phyloP scores from a whole-genome alignment of 2,888 invertebrate genomes.

The Standfussiana lucernea region DNA sequence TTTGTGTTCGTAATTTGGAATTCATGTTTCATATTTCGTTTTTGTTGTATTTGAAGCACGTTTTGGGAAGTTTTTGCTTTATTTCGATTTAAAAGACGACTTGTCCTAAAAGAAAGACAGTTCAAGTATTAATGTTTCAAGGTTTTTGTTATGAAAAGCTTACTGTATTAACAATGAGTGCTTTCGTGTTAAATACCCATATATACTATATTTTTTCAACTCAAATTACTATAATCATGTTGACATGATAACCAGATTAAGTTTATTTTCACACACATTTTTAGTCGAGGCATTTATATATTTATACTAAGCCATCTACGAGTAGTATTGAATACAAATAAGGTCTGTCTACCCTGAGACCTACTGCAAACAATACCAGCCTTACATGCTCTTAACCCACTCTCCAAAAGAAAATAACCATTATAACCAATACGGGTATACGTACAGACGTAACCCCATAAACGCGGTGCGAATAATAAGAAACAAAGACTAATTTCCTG shows the following conservation, averaged over 20 bases:
- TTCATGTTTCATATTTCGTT: background rate
- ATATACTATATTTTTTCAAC: no score
- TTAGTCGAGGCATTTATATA: background rate
- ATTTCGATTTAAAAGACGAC: background rate
- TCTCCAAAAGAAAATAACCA: background rate
- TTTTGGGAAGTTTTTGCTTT: background rate
- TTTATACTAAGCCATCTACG: no score
- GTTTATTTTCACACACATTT: background rate
- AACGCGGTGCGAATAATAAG: conserved; percentile 30
- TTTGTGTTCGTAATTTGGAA: conserved; percentile 13
- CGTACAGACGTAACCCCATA: conserved; percentile 16
- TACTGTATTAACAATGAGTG: background rate
- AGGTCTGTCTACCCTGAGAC: background rate
- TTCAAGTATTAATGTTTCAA: no score
- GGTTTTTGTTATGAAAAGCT: background rate
- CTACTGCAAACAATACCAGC: background rate
- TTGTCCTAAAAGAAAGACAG: background rate
- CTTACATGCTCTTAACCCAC: background rate
- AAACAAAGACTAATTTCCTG: conserved; percentile 49
- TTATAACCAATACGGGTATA: background rate
- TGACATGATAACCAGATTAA: background rate
- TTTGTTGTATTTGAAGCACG: background rate
- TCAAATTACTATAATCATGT: no score
- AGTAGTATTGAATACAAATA: background rate
- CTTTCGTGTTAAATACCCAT: no score